A percentile compares a stretch with the other conserved stretches of the same genome.
phyloP scores from a whole-genome alignment of 2,797 vertebrate genomes.

The Cercopithecus hamlyni region DNA sequence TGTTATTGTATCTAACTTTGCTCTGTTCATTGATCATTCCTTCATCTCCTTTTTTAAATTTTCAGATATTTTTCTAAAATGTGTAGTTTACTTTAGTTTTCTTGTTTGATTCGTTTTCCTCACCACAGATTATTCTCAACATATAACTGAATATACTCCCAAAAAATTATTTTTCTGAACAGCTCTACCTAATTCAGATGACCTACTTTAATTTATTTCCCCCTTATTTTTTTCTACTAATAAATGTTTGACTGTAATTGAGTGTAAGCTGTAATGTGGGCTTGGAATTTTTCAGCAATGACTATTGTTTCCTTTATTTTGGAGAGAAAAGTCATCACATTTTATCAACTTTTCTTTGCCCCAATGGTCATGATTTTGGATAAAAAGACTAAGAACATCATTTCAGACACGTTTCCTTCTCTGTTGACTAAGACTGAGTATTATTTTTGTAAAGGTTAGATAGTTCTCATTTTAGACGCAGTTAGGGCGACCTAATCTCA shows the following conservation, averaged over 20 bases:
- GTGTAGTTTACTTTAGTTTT: not conserved
- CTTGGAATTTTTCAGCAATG: not conserved
- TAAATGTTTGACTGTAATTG: not conserved
- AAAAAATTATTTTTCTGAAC: not conserved
- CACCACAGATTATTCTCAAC: not conserved
- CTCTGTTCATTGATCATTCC: not conserved
- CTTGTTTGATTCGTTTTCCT: not conserved
- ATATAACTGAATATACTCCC: not conserved
- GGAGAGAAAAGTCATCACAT: not conserved
- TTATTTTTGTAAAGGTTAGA: not conserved
- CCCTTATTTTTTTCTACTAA: not conserved
- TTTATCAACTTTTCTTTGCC: not conserved
- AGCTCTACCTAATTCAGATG: not conserved
- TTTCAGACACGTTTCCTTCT: not conserved
- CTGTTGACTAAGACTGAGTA: not conserved
- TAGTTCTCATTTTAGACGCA: not conserved
- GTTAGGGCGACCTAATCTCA: not conserved
- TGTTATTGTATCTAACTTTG: not conserved
- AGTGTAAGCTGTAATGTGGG: not conserved
- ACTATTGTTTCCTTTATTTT: not conserved
- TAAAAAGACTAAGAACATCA: not conserved
- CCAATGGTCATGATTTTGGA: not conserved
- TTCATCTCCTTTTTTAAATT: not conserved
- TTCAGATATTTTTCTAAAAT: not conserved
- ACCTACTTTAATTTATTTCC: not conserved